A percentile compares a stretch with the other conserved stretches of the same genome.
Conservation (phyloP, 1,140 invertebrate species). For the Coenobita brevimanus region DNA sequence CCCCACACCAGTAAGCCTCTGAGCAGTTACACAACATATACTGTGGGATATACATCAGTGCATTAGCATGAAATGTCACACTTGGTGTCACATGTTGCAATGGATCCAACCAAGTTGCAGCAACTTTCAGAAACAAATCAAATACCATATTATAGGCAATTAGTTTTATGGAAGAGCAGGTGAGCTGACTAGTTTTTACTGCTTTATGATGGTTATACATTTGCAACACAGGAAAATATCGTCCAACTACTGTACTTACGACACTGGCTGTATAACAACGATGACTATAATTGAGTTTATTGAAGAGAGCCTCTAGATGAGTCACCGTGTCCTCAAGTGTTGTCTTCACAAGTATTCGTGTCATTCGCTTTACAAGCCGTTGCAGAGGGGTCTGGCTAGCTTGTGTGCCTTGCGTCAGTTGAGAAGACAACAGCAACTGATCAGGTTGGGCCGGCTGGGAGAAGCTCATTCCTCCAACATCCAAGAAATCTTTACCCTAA, state of each 20-base stretch:
- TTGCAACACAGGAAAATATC: no score
- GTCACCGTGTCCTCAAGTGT: conserved; percentile 79
- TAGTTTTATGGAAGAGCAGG: no score
- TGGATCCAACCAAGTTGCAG: no score
- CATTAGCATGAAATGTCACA: no score
- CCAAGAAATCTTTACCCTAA: conserved; percentile 49
- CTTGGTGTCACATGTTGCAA: no score
- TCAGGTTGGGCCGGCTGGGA: conserved; percentile 91
- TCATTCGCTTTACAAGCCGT: conserved; percentile 91
- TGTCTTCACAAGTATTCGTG: conserved; percentile 88
- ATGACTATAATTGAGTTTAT: conserved; percentile 78
- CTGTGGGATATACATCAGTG: no score
- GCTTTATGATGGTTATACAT: no score
- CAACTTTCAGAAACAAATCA: no score
- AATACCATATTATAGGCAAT: no score
- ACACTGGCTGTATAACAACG: conserved; percentile 77
- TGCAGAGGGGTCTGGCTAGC: conserved; percentile 80
- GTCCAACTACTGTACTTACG: conserved; percentile 74
- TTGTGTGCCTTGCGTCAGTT: conserved; percentile 74
- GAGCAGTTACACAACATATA: no score
- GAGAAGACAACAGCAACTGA: conserved; percentile 86
- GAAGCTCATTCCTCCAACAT: conserved; percentile 75
- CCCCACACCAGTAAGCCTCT: no score
- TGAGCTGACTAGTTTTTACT: no score
- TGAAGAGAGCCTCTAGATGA: conserved; percentile 78